Conservation (phyloP, 2,797 vertebrate species). For the Mallotus villosus region DNA sequence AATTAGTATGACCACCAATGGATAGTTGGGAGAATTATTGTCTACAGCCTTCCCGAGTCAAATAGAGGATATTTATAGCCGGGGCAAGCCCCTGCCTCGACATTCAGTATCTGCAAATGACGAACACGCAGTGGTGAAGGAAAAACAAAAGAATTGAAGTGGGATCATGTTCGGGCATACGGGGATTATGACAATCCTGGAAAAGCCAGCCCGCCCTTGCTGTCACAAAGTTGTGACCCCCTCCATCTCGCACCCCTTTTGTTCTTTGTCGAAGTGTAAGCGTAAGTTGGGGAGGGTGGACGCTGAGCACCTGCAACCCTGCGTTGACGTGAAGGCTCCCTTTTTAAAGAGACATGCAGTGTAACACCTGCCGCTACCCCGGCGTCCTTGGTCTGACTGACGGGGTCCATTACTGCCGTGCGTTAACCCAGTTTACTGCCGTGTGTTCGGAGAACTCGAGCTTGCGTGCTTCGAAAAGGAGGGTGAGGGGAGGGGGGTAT, state of each 20-base stretch:
- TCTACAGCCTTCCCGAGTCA: conserved; percentile 52
- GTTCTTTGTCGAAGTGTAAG: conserved; percentile 40
- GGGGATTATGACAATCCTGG: conserved; percentile 53
- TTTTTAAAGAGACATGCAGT: not conserved
- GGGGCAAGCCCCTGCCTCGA: conserved; percentile 36
- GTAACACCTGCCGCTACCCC: not conserved
- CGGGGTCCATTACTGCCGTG: not conserved
- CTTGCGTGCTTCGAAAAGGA: not conserved
- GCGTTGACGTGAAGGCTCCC: not conserved
- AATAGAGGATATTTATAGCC: conserved; percentile 65
- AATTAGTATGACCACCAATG: conserved; percentile 68
- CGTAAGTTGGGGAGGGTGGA: not conserved
- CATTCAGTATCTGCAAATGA: not conserved
- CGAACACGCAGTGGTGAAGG: not conserved
- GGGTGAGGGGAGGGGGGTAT: not conserved
- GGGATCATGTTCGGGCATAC: conserved; percentile 26
- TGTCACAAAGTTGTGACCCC: conserved; percentile 61
- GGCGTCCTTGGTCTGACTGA: not conserved
- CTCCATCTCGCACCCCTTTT: conserved; percentile 55
- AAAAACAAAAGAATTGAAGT: conserved; percentile 32
- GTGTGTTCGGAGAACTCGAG: not conserved
- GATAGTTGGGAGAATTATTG: conserved; percentile 42
- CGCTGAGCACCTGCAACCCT: not conserved
- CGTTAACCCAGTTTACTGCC: not conserved
- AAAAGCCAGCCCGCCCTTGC: conserved; percentile 48